These are phyloP conservation scores for Spinus pinus DNA, from an alignment of 2,797 vertebrate species.

Conservation along the genomic window DNA sequence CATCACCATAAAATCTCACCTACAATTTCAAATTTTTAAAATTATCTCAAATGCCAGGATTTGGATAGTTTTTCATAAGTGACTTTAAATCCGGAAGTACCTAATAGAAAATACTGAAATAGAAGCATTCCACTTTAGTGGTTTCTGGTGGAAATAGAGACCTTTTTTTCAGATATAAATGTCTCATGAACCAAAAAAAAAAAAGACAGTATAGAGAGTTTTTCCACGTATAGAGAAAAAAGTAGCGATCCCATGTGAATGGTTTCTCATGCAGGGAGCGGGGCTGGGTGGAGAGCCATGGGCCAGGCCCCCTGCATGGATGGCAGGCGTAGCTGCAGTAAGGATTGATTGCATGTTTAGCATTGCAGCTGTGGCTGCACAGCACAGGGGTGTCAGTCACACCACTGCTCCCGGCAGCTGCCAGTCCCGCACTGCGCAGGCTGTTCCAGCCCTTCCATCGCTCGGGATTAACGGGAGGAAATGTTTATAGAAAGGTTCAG, in stretches of 20 bases:
- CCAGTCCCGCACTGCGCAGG: background rate
- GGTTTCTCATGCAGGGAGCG: background rate
- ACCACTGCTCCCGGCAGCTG: fast-evolving
- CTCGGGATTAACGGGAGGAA: constrained; percentile 32
- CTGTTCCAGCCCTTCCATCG: background rate
- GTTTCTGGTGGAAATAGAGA: background rate
- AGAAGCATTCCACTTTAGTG: background rate
- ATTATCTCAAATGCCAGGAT: background rate
- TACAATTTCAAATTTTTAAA: background rate
- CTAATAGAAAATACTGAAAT: background rate
- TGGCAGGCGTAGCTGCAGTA: background rate
- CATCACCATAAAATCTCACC: background rate
- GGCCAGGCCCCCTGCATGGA: background rate
- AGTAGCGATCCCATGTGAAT: fast-evolving
- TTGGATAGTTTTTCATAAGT: background rate
- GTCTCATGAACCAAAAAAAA: background rate
- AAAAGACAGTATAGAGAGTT: background rate
- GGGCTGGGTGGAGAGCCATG: background rate
- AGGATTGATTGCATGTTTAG: background rate
- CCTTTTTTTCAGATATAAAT: background rate
- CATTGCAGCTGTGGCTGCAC: background rate
- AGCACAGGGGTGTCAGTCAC: background rate
- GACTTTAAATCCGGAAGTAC: background rate
- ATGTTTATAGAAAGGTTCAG: constrained; percentile 40
- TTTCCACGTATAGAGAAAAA: background rate